Evolutionary conservation across 2,797 vertebrate genomes (phyloP).

Genomic region (Loriculus beryllinus): DNA sequence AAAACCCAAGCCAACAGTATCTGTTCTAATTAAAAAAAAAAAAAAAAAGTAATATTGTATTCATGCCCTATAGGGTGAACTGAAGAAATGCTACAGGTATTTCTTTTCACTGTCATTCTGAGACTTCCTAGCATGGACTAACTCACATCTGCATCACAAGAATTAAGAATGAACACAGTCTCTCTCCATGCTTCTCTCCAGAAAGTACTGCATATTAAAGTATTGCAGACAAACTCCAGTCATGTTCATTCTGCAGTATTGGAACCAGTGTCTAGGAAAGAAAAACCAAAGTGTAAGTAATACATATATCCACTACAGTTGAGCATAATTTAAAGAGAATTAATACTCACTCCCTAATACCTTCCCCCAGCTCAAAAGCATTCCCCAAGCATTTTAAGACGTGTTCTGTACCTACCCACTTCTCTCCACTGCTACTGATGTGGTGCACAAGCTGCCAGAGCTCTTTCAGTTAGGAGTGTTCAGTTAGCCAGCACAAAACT

Average conservation of each 20-base stretch:
- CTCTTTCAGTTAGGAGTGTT: background rate
- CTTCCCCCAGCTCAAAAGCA: background rate
- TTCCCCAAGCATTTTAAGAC: background rate
- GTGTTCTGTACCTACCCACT: background rate
- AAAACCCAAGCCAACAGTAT: constrained; percentile 41
- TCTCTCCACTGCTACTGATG: background rate
- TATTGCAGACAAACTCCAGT: constrained; percentile 25
- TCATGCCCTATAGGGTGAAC: constrained; percentile 66
- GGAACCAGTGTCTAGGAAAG: constrained; percentile 85
- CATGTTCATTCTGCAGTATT: constrained; percentile 81
- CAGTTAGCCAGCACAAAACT: background rate
- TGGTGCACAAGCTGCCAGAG: background rate
- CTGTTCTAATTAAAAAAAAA: constrained; percentile 11
- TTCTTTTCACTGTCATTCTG: constrained; percentile 41
- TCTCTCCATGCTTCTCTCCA: constrained; percentile 69
- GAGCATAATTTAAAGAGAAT: background rate
- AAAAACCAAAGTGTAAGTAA: constrained; percentile 32
- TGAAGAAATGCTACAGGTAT: constrained; percentile 62
- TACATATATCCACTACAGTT: background rate
- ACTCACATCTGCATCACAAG: constrained; percentile 67
- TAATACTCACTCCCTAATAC: background rate
- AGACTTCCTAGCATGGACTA: constrained; percentile 10
- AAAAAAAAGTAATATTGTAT: constrained; percentile 42
- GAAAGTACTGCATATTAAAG: constrained; percentile 68
- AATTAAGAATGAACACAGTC: constrained; percentile 88